Conservation (phyloP, 2,113 vertebrate species). For the Furnarius figulus region DNA sequence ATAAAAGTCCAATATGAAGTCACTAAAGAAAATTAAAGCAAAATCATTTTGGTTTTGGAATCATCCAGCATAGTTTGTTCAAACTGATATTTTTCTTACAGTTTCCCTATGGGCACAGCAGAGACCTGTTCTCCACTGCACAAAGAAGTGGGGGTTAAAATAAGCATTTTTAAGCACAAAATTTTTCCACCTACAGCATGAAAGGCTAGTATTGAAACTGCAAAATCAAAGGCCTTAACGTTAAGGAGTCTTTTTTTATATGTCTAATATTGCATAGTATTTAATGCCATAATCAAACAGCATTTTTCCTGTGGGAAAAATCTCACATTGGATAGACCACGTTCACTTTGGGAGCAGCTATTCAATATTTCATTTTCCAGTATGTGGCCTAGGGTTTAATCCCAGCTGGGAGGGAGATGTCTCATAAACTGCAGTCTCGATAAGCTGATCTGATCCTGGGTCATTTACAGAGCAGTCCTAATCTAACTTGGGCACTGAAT, state of each 20-base stretch:
- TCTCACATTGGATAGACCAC: neutral
- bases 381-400: neutral
- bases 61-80: neutral
- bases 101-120: neutral
- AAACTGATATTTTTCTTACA: neutral
- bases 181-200: neutral
- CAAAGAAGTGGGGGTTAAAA: neutral
- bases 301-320: neutral
- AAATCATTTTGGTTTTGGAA: neutral
- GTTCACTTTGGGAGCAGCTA: neutral
- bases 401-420: neutral
- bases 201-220: neutral
- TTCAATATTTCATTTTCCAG: neutral
- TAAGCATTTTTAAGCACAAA: neutral
- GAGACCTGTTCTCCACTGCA: neutral
- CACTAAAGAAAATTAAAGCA: neutral
- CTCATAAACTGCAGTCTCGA: neutral
- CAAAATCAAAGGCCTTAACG: neutral
- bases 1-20: neutral
- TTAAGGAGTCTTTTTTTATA: neutral
- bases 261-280: neutral
- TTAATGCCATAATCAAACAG: neutral
- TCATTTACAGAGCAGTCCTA: neutral
- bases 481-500: neutral
- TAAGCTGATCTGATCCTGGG: neutral